These are phyloP conservation scores for Smithornis capensis DNA, from an alignment of 2,113 vertebrate genomes.

Conservation along the genomic window DNA sequence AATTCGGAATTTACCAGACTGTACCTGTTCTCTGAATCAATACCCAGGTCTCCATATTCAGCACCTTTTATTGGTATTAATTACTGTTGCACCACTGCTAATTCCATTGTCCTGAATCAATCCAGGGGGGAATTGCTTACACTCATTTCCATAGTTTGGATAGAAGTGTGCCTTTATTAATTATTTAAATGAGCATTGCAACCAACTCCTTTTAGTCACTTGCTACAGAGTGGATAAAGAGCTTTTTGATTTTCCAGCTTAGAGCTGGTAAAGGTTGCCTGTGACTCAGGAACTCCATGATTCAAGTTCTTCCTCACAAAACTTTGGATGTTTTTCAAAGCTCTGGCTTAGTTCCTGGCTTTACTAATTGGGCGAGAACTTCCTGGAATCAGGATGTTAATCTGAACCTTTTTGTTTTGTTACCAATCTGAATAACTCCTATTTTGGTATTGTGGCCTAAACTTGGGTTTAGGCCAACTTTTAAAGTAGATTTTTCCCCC, in stretches of 20 bases:
- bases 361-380: constrained; percentile 63
- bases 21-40: background rate
- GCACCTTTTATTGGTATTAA: background rate
- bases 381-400: constrained; percentile 51
- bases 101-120: background rate
- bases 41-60: background rate
- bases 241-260: constrained; percentile 16
- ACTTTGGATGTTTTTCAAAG: constrained; percentile 47
- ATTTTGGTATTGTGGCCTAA: constrained; percentile 10
- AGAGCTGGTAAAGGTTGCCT: constrained; percentile 20
- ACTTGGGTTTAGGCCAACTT: background rate
- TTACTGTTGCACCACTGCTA: background rate
- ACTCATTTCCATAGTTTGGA: background rate
- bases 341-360: constrained; percentile 57
- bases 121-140: background rate
- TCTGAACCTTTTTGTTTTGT: constrained; percentile 54
- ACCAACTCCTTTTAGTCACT: background rate
- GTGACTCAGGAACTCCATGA: constrained; percentile 59
- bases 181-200: background rate
- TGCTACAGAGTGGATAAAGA: background rate
- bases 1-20: background rate
- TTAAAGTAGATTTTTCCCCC: background rate
- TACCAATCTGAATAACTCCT: constrained; percentile 41
- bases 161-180: background rate
- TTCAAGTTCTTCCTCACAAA: constrained; percentile 50